Percentiles rank a stretch among this genome's conserved stretches.
Evolutionary conservation across 2,797 vertebrate species (phyloP).

Genomic region (Linurgus olivaceus): DNA sequence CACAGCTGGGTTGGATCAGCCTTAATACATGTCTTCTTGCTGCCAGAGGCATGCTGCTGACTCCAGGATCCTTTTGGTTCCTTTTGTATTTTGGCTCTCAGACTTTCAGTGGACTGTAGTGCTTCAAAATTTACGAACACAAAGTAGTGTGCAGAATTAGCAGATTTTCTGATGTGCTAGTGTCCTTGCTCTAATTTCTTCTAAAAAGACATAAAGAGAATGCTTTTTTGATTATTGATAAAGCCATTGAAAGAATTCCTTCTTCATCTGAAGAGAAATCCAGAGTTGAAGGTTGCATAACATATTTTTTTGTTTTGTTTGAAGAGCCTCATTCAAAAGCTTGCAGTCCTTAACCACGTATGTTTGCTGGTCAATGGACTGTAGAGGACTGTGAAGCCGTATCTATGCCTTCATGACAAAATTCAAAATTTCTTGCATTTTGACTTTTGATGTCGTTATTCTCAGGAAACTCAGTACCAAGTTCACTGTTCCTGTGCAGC

Average conservation of each 20-base stretch:
- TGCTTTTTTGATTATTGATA: background rate
- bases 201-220: background rate
- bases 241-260: background rate
- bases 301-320: background rate
- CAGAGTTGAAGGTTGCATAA: background rate
- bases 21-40: background rate
- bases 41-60: background rate
- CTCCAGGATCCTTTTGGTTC: background rate
- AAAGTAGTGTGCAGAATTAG: background rate
- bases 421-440: background rate
- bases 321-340: background rate
- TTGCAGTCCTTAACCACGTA: background rate
- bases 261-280: background rate
- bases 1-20: background rate
- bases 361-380: background rate
- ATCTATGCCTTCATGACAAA: background rate
- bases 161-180: background rate
- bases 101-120: background rate
- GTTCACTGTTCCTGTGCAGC: background rate
- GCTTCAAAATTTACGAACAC: background rate
- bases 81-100: background rate
- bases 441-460: background rate
- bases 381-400: background rate
- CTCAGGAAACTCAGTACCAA: background rate
- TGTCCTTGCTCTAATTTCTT: background rate